These are phyloP conservation scores for Trematomus bernacchii DNA, from an alignment of 2,797 vertebrate genomes.

Conservation along the genomic window DNA sequence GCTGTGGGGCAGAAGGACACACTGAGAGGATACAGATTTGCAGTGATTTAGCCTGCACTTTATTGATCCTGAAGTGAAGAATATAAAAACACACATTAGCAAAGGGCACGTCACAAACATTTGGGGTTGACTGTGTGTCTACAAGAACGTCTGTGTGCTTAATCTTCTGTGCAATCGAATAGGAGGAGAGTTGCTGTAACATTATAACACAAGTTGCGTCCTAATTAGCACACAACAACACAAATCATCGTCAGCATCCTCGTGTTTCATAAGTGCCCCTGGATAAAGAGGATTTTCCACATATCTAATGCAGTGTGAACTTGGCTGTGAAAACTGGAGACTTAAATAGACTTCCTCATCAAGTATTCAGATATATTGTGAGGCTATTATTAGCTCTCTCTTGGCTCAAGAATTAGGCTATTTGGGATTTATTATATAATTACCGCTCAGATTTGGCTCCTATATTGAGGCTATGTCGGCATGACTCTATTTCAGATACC, in stretches of 20 bases:
- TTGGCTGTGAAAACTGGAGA: constrained; percentile 50
- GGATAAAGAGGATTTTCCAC: constrained; percentile 51
- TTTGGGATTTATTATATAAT: constrained; percentile 61
- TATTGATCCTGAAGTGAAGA: constrained; percentile 55
- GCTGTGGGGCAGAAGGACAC: constrained; percentile 51
- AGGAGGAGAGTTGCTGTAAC: constrained; percentile 12
- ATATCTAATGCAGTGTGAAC: constrained; percentile 50
- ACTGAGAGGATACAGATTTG: constrained; percentile 58
- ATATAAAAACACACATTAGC: constrained; percentile 52
- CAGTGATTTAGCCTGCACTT: constrained; percentile 36
- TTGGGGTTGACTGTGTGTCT: constrained; percentile 12
- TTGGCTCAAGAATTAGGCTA: constrained; percentile 64
- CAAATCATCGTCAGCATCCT: constrained; percentile 24
- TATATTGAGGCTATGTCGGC: constrained; percentile 22
- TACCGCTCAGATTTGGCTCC: constrained; percentile 37
- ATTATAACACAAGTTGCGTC: constrained; percentile 27
- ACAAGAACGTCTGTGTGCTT: neutral
- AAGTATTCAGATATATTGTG: constrained; percentile 74
- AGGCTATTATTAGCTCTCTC: constrained; percentile 68
- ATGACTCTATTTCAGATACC: constrained; percentile 41
- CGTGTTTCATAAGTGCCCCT: constrained; percentile 30
- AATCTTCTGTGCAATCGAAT: constrained; percentile 20
- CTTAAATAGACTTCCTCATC: constrained; percentile 75
- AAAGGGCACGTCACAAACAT: constrained; percentile 4
- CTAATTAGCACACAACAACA: constrained; percentile 30